These are phyloP conservation scores for Phorcus lineatus DNA, from an alignment of 2,888 invertebrate species.

Conservation along the genomic window DNA sequence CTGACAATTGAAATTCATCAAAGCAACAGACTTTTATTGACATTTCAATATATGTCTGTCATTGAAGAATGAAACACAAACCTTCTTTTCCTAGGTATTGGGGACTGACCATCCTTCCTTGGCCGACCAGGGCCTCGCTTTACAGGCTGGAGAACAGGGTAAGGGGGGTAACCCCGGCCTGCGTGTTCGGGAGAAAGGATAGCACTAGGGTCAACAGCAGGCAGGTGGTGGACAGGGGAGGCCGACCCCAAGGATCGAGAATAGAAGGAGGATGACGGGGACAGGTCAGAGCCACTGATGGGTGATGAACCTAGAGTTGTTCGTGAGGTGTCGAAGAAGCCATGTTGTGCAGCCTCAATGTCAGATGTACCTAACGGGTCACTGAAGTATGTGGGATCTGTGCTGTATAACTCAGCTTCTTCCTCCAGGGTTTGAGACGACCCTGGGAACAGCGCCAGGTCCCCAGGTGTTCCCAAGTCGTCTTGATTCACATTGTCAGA, in stretches of 20 bases:
- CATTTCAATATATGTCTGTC: background rate
- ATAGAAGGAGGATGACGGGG: background rate
- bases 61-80: background rate
- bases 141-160: background rate
- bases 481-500: background rate
- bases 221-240: background rate
- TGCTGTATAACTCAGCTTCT: background rate
- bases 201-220: constrained; percentile 13
- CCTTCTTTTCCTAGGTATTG: constrained; percentile 44
- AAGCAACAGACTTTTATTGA: no score
- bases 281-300: background rate
- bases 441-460: background rate
- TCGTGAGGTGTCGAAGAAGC: background rate
- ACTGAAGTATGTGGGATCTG: background rate
- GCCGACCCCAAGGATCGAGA: background rate
- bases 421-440: background rate
- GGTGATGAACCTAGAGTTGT: background rate
- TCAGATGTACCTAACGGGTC: background rate
- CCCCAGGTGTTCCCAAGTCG: background rate
- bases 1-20: no score
- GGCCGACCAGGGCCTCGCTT: constrained; percentile 88
- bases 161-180: constrained; percentile 15
- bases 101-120: constrained; percentile 82
- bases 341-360: background rate
- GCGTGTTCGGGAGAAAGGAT: constrained; percentile 10